A percentile compares a stretch with the other conserved stretches of the same genome.
Evolutionary conservation across 2,113 vertebrate species (phyloP).

Genomic region (Ameiurus melas): DNA sequence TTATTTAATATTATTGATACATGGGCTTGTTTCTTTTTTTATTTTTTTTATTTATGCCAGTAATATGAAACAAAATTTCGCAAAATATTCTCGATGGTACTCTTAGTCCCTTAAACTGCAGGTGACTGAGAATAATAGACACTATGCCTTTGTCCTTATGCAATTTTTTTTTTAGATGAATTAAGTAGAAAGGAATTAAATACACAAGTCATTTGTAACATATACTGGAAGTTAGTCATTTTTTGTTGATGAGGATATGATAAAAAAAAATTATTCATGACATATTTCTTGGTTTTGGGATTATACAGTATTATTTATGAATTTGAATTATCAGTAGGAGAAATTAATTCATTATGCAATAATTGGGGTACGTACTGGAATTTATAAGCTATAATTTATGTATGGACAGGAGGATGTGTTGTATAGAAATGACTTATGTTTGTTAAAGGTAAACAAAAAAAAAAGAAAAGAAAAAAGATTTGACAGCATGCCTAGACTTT

Average conservation of each 20-base stretch:
- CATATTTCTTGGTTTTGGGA: background rate
- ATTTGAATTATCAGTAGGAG: background rate
- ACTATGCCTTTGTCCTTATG: background rate
- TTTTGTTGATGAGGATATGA: background rate
- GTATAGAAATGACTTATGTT: conserved; percentile 35
- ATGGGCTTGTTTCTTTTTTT: too few relatives aligned
- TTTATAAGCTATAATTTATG: conserved; percentile 25
- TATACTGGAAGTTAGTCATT: background rate
- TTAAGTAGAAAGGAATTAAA: background rate
- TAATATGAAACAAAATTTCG: too few relatives aligned
- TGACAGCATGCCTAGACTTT: conserved; percentile 39
- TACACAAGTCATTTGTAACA: background rate
- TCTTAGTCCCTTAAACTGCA: background rate
- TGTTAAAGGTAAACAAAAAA: background rate
- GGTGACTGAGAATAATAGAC: background rate
- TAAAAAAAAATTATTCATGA: background rate
- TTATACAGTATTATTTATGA: background rate
- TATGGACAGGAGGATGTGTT: background rate
- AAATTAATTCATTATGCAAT: background rate
- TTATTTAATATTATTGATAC: too few relatives aligned
- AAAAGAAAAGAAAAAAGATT: background rate
- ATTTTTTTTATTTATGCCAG: too few relatives aligned
- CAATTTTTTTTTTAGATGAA: background rate
- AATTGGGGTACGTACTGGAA: background rate
- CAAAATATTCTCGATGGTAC: too few relatives aligned